phyloP scores from a whole-genome alignment of 2,797 vertebrate species.

The Dipus sagitta region DNA sequence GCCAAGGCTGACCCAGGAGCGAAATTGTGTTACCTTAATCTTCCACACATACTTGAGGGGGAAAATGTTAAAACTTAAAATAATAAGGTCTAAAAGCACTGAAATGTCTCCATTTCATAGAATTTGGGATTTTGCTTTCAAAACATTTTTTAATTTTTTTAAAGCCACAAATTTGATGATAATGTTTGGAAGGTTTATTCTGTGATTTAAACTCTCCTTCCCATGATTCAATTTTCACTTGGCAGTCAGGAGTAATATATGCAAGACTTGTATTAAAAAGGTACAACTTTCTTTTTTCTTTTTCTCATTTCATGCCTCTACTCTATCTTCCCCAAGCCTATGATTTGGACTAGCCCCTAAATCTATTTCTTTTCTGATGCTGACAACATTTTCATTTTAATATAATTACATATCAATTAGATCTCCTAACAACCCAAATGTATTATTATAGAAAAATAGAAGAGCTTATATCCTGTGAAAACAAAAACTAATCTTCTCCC shows the following conservation, averaged over 20 bases:
- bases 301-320: background rate
- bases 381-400: constrained; percentile 5
- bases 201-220: background rate
- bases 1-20: constrained; percentile 48
- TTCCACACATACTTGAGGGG: constrained; percentile 40
- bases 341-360: background rate
- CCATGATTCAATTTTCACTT: constrained; percentile 52
- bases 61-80: constrained; percentile 70
- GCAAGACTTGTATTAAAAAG: background rate
- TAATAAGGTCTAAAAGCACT: constrained; percentile 59
- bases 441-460: constrained; percentile 3
- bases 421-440: background rate
- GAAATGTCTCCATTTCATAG: constrained; percentile 60
- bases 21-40: constrained; percentile 70
- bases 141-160: constrained; percentile 37
- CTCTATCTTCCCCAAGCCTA: background rate
- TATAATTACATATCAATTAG: background rate
- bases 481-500: background rate
- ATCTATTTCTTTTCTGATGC: background rate
- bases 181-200: constrained; percentile 18
- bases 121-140: constrained; percentile 57
- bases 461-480: background rate
- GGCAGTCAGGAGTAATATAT: constrained; percentile 20
- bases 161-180: constrained; percentile 32
- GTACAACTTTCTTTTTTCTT: background rate